Evolutionary conservation across 2,113 vertebrate species (phyloP), one percentile per base, ranked within the genome.

Genomic region (Gasterosteus nipponicus): DNA sequence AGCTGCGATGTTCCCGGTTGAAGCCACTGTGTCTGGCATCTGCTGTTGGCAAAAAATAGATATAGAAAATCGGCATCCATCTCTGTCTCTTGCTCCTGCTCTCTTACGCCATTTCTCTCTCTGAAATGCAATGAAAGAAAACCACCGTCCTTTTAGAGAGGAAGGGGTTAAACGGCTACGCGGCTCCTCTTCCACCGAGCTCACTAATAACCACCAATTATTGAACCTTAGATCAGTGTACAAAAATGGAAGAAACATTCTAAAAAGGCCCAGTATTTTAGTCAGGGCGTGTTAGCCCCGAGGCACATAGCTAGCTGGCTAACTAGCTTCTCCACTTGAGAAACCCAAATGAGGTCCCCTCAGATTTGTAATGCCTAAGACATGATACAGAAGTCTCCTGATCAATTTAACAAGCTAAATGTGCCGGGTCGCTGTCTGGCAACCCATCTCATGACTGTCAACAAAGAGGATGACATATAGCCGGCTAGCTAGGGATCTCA

Each of bases 161-260:
- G 80, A 90, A 85, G 81, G 86, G 78, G 84, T 88, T 83, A 89
- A 92, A 63, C 58, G 65, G 57, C 76, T 70, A 74, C 74, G 76
- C 63, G 46, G 86, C 84, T 88, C 81, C 77, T 79, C 74, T 83
- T 88, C 82, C 78, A 87, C 86, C 77, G 87, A 82, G 83, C 85
- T 81, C 85, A 39, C 84, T 90, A 89, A 92, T 91, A 92, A 90
- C 87, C 78, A 85, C 87, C 87, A 93, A 91, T 93, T 93, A 93
- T 80, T 78, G 78, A 84, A 78, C 78, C 82, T 78, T 84, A 84
- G 69, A 83, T 68, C 82, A 60, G 73, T 61, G 41, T 81, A 78
- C 68, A 80, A 78, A 29, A 82, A 79, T 29, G 66, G 73, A 78
- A 54, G 38, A 51, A 65, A 54, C 58, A 62, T 9, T 57, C 65